These are phyloP conservation scores for Papilio xuthus DNA, from an alignment of 1,140 invertebrate species.

Conservation along the genomic window DNA sequence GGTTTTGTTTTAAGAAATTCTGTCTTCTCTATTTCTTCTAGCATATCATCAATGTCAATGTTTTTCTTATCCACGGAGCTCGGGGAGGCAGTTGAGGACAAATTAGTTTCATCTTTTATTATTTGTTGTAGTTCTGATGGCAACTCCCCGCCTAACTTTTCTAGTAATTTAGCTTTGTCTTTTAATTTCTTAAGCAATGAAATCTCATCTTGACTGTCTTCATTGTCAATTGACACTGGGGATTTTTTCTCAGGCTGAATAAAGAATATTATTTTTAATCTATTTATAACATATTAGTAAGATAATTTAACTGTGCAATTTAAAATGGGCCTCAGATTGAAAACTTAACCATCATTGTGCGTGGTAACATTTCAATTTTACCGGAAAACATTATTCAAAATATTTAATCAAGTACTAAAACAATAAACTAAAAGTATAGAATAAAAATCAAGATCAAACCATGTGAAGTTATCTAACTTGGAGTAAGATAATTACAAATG, in stretches of 20 bases:
- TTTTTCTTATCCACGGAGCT: conserved; percentile 47
- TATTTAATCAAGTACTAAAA: no score
- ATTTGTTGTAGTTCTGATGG: conserved; percentile 69
- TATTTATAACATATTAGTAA: neutral
- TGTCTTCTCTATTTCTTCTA: conserved; percentile 75
- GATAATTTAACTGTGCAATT: conserved; percentile 10
- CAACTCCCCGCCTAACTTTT: conserved; percentile 72
- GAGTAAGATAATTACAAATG: neutral
- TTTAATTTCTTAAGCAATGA: conserved; percentile 62
- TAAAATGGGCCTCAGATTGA: conserved; percentile 59
- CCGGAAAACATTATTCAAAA: conserved; percentile 38
- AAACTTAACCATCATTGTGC: conserved; percentile 67
- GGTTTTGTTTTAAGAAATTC: conserved; percentile 68
- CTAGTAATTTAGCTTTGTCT: conserved; percentile 72
- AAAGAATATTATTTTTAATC: conserved; percentile 18
- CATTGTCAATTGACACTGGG: conserved; percentile 48
- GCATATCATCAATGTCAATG: conserved; percentile 70
- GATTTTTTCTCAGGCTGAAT: conserved; percentile 45
- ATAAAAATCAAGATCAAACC: neutral
- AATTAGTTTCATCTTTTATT: conserved; percentile 61
- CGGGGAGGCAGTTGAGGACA: conserved; percentile 47
- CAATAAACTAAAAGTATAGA: neutral
- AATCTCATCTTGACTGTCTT: conserved; percentile 69
- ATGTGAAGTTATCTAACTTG: conserved; percentile 6
- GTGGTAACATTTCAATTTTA: conserved; percentile 54